Percentiles rank a stretch among this genome's conserved stretches.
Conservation (phyloP, 2,113 vertebrate species). For the Leptosomus discolor region DNA sequence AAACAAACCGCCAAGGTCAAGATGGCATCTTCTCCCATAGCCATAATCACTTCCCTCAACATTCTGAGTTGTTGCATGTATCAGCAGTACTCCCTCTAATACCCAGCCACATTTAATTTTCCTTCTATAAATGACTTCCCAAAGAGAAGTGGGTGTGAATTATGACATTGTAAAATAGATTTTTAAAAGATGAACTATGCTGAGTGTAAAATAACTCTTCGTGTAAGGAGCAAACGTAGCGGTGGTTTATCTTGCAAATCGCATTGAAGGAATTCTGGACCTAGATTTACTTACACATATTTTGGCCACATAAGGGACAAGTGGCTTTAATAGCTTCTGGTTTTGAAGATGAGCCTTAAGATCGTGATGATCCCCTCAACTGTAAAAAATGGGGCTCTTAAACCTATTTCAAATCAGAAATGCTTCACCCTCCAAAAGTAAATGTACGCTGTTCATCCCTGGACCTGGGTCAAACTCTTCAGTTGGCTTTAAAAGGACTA, state of each 20-base stretch:
- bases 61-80: background rate
- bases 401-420: background rate
- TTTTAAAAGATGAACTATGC: slow-evolving; percentile 7
- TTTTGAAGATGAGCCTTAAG: background rate
- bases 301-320: background rate
- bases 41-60: slow-evolving; percentile 25
- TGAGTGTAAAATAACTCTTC: background rate
- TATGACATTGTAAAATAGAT: background rate
- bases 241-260: background rate
- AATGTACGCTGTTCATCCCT: background rate
- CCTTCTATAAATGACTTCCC: background rate
- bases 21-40: slow-evolving; percentile 1
- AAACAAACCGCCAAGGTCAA: slow-evolving; percentile 2
- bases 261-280: background rate
- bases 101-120: background rate
- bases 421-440: background rate
- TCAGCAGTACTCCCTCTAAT: background rate
- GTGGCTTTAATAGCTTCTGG: background rate
- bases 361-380: background rate
- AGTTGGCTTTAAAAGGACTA: background rate
- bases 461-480: background rate
- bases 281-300: background rate
- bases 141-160: slow-evolving; percentile 13
- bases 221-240: background rate
- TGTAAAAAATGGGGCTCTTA: background rate